phyloP scores from a whole-genome alignment of 1,140 invertebrate genomes.

The Lepidotrigona ventralis region DNA sequence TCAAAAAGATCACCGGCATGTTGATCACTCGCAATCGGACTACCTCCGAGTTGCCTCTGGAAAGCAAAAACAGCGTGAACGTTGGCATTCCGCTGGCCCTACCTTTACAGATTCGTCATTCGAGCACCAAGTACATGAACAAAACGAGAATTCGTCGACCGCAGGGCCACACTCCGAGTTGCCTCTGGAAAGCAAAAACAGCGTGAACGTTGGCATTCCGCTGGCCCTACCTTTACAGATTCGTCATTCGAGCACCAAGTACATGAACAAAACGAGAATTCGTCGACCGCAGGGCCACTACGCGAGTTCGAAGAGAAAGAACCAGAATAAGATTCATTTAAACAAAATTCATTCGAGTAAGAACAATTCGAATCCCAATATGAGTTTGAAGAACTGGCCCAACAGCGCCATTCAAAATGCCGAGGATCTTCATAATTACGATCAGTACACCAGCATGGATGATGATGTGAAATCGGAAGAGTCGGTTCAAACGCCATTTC shows the following conservation, averaged over 20 bases:
- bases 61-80: neutral
- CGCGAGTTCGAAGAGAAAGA: slow-evolving; percentile 2
- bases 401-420: slow-evolving; percentile 61
- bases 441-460: slow-evolving; percentile 70
- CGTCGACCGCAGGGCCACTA: neutral
- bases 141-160: slow-evolving; percentile 12
- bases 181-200: neutral
- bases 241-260: neutral
- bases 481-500: neutral
- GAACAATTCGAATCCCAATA: too few relatives aligned
- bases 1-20: slow-evolving; percentile 23
- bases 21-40: neutral
- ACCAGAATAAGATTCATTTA: slow-evolving; percentile 4
- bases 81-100: neutral
- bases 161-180: too few relatives aligned
- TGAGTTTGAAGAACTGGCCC: slow-evolving; percentile 72
- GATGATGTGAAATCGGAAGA: slow-evolving; percentile 21
- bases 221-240: neutral
- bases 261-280: slow-evolving; percentile 3
- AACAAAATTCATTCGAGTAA: neutral
- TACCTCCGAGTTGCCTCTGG: neutral
- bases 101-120: neutral
- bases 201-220: neutral
- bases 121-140: neutral
- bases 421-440: slow-evolving; percentile 72